phyloP scores from a whole-genome alignment of 2,797 vertebrate species.

The Loriculus beryllinus region DNA sequence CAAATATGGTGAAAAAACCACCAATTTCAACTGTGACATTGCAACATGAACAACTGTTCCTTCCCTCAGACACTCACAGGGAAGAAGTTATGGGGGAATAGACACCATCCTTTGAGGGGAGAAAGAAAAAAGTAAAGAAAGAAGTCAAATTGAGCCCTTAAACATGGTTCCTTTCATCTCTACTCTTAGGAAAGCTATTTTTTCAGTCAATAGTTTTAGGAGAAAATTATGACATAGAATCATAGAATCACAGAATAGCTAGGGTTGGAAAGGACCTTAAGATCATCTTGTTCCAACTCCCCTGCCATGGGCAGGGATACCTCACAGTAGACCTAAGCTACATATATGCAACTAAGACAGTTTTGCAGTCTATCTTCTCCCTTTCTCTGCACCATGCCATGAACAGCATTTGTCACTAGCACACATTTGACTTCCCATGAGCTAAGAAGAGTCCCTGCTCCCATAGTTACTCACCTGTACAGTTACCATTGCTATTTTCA shows the following conservation, averaged over 20 bases:
- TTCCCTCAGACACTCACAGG: background rate
- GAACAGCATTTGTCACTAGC: background rate
- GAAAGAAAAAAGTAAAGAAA: background rate
- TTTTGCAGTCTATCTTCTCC: background rate
- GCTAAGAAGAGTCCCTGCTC: background rate
- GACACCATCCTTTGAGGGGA: rapidly evolving
- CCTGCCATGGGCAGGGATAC: background rate
- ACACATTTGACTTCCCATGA: background rate
- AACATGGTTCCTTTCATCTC: background rate
- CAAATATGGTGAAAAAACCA: background rate
- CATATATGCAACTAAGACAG: background rate
- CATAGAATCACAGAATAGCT: background rate
- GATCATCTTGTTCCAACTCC: background rate
- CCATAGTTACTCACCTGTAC: slow-evolving; percentile 80
- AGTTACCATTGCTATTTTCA: slow-evolving; percentile 92
- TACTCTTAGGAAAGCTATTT: background rate
- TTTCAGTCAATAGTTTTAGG: background rate
- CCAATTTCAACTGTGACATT: background rate
- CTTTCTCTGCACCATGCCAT: background rate
- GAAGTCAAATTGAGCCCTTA: background rate
- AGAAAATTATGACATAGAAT: background rate
- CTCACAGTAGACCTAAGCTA: background rate
- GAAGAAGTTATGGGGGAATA: background rate
- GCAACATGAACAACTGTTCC: background rate
- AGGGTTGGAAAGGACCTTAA: background rate